These are phyloP conservation scores for Rapana venosa DNA, from an alignment of 2,888 invertebrate genomes.

Conservation along the genomic window DNA sequence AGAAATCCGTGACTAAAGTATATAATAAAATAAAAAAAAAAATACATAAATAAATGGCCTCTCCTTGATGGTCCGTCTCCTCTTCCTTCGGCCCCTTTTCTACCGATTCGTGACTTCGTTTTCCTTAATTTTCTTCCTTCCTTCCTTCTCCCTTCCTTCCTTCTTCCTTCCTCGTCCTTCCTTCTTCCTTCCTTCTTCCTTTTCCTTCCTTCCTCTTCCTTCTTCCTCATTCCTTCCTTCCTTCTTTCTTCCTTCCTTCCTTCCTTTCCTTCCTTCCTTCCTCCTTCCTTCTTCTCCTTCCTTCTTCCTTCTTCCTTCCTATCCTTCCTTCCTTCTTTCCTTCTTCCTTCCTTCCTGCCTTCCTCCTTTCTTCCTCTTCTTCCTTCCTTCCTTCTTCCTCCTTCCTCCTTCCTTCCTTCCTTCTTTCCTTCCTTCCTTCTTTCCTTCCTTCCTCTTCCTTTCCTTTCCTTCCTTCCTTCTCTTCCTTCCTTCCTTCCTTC, in stretches of 20 bases:
- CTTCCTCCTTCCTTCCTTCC: not conserved
- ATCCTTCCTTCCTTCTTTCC: not conserved
- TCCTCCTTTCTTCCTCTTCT: not conserved
- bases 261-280: not conserved
- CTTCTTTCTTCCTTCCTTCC: not conserved
- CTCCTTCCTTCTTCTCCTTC: not conserved
- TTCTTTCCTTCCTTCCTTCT: not conserved
- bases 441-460: not conserved
- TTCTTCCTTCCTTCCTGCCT: not conserved
- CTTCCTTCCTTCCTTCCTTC: not conserved
- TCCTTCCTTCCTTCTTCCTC: not conserved
- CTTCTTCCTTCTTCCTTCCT: not conserved
- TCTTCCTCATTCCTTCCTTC: not conserved
- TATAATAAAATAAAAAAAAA: too few species aligned
- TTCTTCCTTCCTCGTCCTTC: not conserved
- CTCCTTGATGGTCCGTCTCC: too few species aligned
- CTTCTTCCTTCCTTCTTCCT: too few species aligned
- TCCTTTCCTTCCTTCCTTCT: not conserved
- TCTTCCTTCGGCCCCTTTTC: too few species aligned
- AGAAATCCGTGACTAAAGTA: too few species aligned
- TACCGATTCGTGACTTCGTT: too few species aligned
- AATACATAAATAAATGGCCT: too few species aligned
- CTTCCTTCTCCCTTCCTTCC: not conserved
- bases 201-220: not conserved
- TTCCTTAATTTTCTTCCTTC: too few species aligned